Evolutionary conservation across 1,140 invertebrate species (phyloP).

Genomic region (Luehdorfia chinensis): DNA sequence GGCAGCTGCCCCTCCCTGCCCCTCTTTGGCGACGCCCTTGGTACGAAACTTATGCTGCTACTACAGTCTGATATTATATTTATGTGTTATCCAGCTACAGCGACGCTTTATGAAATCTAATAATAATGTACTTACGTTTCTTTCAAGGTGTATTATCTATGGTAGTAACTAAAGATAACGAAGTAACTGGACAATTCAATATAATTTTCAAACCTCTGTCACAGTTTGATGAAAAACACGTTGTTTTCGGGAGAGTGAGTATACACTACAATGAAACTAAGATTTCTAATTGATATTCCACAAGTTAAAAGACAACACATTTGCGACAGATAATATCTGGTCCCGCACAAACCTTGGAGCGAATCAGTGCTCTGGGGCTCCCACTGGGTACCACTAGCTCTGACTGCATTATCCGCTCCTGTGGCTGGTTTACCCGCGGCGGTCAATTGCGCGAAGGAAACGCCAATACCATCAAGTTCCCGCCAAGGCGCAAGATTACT

Average conservation of each 20-base stretch:
- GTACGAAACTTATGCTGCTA: too few species aligned
- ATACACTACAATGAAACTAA: too few species aligned
- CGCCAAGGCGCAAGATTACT: constrained; percentile 33
- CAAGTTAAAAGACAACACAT: too few species aligned
- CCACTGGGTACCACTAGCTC: constrained; percentile 52
- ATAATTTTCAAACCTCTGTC: constrained; percentile 70
- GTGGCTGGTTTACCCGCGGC: constrained; percentile 47
- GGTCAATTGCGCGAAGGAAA: constrained; percentile 51
- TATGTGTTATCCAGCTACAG: too few species aligned
- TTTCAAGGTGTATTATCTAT: constrained; percentile 71
- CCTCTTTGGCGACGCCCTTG: too few species aligned
- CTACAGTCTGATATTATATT: too few species aligned
- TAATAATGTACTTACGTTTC: too few species aligned
- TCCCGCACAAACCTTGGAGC: constrained; percentile 49
- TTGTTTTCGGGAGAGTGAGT: constrained; percentile 72
- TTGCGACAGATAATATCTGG: constrained; percentile 48
- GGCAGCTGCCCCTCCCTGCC: too few species aligned
- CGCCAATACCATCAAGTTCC: constrained; percentile 59
- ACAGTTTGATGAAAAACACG: constrained; percentile 64
- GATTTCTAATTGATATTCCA: too few species aligned
- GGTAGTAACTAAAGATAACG: constrained; percentile 51
- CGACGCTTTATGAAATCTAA: too few species aligned
- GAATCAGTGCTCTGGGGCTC: constrained; percentile 61
- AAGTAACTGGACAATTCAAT: constrained; percentile 66
- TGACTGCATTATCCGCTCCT: constrained; percentile 42